Percentiles rank a stretch among this genome's conserved stretches.
phyloP scores from a whole-genome alignment of 2,888 invertebrate species.

The Parasteatoda lunata region DNA sequence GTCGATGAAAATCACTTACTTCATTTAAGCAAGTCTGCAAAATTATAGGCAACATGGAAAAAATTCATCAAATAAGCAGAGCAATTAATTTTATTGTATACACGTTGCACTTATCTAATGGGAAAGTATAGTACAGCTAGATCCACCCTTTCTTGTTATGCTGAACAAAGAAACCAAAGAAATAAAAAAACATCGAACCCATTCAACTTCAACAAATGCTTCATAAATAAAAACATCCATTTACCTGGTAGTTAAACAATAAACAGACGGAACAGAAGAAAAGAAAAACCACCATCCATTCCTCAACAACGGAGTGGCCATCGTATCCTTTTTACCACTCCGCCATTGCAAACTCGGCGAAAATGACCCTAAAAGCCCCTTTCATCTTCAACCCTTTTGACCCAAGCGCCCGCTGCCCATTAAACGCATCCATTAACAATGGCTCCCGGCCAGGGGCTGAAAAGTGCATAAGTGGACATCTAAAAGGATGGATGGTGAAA shows the following conservation, averaged over 20 bases:
- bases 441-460: slow-evolving; percentile 50
- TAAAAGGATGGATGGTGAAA: slow-evolving; percentile 35
- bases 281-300: slow-evolving; percentile 11
- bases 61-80: no score
- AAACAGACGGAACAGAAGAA: slow-evolving; percentile 23
- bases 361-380: slow-evolving; percentile 64
- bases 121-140: no score
- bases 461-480: slow-evolving; percentile 65
- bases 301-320: slow-evolving; percentile 28
- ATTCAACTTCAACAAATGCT: neutral
- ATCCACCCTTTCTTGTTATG: no score
- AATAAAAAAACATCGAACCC: neutral
- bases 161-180: neutral
- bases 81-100: no score
- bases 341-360: slow-evolving; percentile 48
- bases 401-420: slow-evolving; percentile 52
- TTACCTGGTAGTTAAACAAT: slow-evolving; percentile 52
- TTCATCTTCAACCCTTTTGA: slow-evolving; percentile 57
- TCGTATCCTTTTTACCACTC: slow-evolving; percentile 9
- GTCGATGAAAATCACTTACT: no score
- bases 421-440: slow-evolving; percentile 64
- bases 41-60: no score
- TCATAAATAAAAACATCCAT: slow-evolving; percentile 41
- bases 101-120: no score
- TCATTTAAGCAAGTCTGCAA: no score